A percentile compares a stretch with the other conserved stretches of the same genome.
Evolutionary conservation across 2,113 vertebrate species (phyloP).

Genomic region (Ailuropoda melanoleuca): DNA sequence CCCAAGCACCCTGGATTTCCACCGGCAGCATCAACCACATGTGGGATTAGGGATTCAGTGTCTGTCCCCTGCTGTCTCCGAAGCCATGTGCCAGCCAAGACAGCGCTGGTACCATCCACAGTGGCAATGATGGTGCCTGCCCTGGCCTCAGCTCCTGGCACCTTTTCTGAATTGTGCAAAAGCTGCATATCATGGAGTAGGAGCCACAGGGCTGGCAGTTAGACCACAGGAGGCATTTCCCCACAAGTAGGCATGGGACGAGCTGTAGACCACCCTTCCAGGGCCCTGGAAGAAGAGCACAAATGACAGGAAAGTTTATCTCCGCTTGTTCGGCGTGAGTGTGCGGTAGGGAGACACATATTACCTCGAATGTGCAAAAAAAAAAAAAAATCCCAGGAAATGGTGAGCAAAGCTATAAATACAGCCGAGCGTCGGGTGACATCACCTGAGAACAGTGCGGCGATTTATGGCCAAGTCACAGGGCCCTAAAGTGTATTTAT

Average conservation of each 20-base stretch:
- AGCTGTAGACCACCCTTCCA: background rate
- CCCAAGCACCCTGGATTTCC: background rate
- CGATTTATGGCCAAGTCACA: conserved; percentile 59
- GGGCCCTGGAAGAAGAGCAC: background rate
- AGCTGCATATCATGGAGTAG: background rate
- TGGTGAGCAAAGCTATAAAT: conserved; percentile 72
- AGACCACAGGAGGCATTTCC: background rate
- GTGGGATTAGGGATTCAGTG: background rate
- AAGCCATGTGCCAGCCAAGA: background rate
- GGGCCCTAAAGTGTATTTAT: conserved; percentile 59
- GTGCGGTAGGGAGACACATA: background rate
- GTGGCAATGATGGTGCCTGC: background rate
- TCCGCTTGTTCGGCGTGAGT: conserved; percentile 33
- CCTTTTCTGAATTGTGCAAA: background rate
- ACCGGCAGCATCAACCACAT: background rate
- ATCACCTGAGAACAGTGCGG: conserved; percentile 55
- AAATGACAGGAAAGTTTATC: conserved; percentile 21
- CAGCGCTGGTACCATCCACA: background rate
- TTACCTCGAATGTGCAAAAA: background rate
- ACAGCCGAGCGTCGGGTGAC: background rate
- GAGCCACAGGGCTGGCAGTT: background rate
- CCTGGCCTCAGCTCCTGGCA: background rate
- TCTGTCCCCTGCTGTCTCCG: background rate
- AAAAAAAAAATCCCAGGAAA: conserved; percentile 21
- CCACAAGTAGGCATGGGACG: background rate